These are phyloP conservation scores for Pogonomyrmex barbatus DNA, from an alignment of 1,140 invertebrate genomes.

Conservation along the genomic window DNA sequence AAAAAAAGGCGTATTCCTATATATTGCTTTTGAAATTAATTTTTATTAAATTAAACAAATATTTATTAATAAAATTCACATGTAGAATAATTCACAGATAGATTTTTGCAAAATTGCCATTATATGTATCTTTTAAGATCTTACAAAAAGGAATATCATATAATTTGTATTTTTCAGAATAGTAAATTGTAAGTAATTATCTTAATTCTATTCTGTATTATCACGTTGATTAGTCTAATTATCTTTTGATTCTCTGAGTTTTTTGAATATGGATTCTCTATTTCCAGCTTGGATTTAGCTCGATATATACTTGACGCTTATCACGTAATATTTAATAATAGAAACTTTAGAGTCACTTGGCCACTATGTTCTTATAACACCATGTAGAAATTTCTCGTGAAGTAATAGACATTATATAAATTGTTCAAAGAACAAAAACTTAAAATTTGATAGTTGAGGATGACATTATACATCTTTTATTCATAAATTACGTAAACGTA, in stretches of 20 bases:
- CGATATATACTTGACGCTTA: conserved; percentile 34
- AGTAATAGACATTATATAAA: neutral
- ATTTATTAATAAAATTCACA: neutral
- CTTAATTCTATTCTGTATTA: neutral
- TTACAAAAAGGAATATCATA: neutral
- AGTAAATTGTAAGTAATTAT: neutral
- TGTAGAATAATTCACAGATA: neutral
- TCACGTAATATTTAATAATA: conserved; percentile 57
- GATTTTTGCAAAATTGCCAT: neutral
- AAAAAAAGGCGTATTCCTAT: neutral
- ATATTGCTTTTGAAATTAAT: neutral
- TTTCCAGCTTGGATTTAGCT: conserved; percentile 31
- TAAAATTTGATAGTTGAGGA: neutral
- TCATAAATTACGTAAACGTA: neutral
- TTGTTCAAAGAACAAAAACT: neutral
- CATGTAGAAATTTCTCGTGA: conserved; percentile 12
- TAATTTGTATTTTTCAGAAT: neutral
- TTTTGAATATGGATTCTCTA: neutral
- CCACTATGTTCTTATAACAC: conserved; percentile 29
- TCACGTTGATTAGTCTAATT: neutral
- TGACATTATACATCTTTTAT: neutral
- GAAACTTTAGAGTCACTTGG: neutral
- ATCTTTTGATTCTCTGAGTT: neutral
- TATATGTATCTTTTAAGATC: neutral
- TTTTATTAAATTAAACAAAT: neutral